Base-by-base conservation (phyloP, 2,113 vertebrate species). In the Struthidea cinerea region DNA sequence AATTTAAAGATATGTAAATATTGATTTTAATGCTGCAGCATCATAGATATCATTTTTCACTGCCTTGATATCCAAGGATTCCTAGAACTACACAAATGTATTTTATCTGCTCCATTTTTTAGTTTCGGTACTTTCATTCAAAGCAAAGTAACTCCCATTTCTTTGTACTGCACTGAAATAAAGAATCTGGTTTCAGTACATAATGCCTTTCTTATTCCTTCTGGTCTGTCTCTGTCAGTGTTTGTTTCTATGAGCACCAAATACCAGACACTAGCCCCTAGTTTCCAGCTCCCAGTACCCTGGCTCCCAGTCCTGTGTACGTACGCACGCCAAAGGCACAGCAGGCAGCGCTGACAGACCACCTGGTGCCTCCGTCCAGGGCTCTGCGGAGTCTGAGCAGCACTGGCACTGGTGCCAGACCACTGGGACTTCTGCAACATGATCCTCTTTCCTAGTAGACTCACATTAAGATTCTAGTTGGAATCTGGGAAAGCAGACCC, bases 131-230 rank as follows among this genome's bases (percentile, higher is more conserved):
- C 64, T 95, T 94, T 84, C 70, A 85, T 93, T 81, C 53, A 75
- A 79, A 93, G 81, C 85, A 69, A 86, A 95, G 27, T 87, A 89
- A 95, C 41, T 86, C 83, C 55, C 79, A 49, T 97, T 97, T 94
- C 93, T 97, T 97, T 96, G 96, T 97, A 97, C 93, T 87, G 78
- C 94, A 94, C 96, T 77, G 89, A 96, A 97, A 97, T 97, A 96
- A 97, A 94, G 27, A 96, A 55, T 60, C 75, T 71, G 82, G 81
- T 97, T 97, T 97, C 88, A 94, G 57, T 95, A 97, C 9, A 16
- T 84, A 33, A 71, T 50, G 70, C 15, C 92, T 87, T 85, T 78
- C 61, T 53, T 63, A 55, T 47, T 77, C 46, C 84, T 69, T 79
- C 41, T 90, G 21, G 37, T 68, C 56, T 65, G 46, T 59, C n/a